Base-by-base conservation (phyloP, 2,888 invertebrate species). In the Augiades crinisus region DNA sequence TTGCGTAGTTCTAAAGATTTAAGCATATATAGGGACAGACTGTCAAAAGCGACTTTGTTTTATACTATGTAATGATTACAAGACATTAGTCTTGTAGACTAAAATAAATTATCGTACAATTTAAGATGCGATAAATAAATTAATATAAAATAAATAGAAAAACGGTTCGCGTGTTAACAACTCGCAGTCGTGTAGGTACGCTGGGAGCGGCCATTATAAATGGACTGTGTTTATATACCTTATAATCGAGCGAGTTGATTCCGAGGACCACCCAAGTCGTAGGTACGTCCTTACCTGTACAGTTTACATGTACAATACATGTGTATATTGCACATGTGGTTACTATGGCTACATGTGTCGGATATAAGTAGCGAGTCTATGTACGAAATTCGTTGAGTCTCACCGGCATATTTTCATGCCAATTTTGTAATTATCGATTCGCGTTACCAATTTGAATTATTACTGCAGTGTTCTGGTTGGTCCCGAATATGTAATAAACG, bases 341-440 rank as follows among this genome's bases (percentile, higher is more conserved):
- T 10, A 24, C 7, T n/a, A 2, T 24, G 2, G 27, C 21, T 44
- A 36, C 38, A 13, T 16, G 31, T 21, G 13, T 19, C 31, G 44
- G 46, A 17, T 24, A 19, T 24, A 19, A 12, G 12, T 36, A 31
- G 6, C 19, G 19, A 14, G 6, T 22, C 43, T 45, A 51, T 37
- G 36, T 50, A 37, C 7, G 43, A n/a, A 45, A 43, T 40, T 38
- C 43, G n/a, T n/a, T 51, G 47, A 45, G 41, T 52, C 53, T 49
- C 31, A 49, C 53, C 51, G 27, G 34, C 46, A 53, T 50, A 53
- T 55, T 78, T 70, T 69, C 67, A 70, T 74, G 72, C 67, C 76
- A 84, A 83, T 84, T 83, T 80, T 61, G 81, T 79, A 86, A 87
- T 87, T 86, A 83, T 78, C 77, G 74, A 75, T 77, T 77, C 81